These are phyloP conservation scores for Malthinus flaveolus DNA, from an alignment of 2,888 invertebrate genomes.

Conservation along the genomic window DNA sequence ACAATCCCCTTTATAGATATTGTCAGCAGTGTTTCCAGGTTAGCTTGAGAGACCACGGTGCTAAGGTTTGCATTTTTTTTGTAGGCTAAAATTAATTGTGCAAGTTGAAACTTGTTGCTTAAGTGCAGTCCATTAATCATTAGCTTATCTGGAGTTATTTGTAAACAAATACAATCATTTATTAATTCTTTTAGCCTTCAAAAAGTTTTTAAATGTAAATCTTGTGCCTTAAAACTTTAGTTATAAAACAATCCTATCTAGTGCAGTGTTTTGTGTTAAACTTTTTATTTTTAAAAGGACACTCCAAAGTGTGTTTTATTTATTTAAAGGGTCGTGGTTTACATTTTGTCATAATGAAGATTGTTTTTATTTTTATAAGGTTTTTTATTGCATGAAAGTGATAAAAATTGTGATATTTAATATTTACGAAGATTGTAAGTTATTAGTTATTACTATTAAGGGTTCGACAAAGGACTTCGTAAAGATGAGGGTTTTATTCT, in stretches of 20 bases:
- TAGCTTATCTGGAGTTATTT: background rate
- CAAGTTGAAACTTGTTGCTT: background rate
- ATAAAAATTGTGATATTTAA: background rate
- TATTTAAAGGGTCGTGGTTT: background rate
- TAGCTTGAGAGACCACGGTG: slow-evolving; percentile 24
- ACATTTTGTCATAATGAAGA: too few species aligned
- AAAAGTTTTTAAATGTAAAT: slow-evolving; percentile 12
- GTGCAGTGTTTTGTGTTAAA: slow-evolving; percentile 27
- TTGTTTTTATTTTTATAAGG: background rate
- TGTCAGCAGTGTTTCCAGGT: slow-evolving; percentile 76
- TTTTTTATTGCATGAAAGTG: background rate
- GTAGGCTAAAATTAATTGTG: background rate
- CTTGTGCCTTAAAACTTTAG: slow-evolving; percentile 4
- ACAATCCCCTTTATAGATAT: slow-evolving; percentile 67
- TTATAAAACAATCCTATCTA: slow-evolving; percentile 5
- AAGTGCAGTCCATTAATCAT: background rate
- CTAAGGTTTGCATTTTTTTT: slow-evolving; percentile 13
- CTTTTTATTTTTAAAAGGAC: slow-evolving; percentile 11
- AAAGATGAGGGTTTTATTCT: too few species aligned
- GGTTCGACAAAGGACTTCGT: too few species aligned
- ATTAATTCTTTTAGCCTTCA: background rate
- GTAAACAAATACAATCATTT: background rate
- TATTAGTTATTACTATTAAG: too few species aligned
- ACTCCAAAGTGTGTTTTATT: background rate
- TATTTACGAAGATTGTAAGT: slow-evolving; percentile 1